phyloP scores from a whole-genome alignment of 2,797 vertebrate species.

The Molossus molossus region DNA sequence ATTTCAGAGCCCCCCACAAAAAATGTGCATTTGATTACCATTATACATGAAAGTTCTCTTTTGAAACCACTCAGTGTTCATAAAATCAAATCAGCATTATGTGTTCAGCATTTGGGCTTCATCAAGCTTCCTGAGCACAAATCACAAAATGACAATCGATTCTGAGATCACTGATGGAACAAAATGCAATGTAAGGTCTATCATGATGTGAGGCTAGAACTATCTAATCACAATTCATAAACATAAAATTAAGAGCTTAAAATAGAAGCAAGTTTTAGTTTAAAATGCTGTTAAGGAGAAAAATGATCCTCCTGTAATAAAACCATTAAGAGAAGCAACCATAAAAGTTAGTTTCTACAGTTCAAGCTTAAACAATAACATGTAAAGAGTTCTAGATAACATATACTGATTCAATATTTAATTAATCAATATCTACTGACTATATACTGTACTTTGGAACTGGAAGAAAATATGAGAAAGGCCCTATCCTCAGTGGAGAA shows the following conservation, averaged over 20 bases:
- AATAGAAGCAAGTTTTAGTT: slow-evolving; percentile 31
- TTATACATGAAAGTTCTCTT: slow-evolving; percentile 43
- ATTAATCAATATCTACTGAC: slow-evolving; percentile 9
- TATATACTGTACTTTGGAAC: neutral
- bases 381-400: neutral
- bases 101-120: slow-evolving; percentile 17
- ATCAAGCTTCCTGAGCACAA: slow-evolving; percentile 40
- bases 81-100: slow-evolving; percentile 61
- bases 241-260: slow-evolving; percentile 38
- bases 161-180: slow-evolving; percentile 52
- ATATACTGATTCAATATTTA: neutral
- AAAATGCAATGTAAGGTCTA: neutral
- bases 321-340: slow-evolving; percentile 18
- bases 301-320: slow-evolving; percentile 34
- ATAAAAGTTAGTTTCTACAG: slow-evolving; percentile 57
- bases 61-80: slow-evolving; percentile 67
- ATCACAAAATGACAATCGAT: slow-evolving; percentile 54
- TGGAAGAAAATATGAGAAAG: neutral
- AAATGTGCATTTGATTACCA: slow-evolving; percentile 31
- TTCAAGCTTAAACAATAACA: slow-evolving; percentile 46
- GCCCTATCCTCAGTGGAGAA: neutral
- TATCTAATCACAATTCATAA: slow-evolving; percentile 5
- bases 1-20: neutral
- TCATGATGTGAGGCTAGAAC: neutral
- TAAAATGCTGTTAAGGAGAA: slow-evolving; percentile 54